A percentile compares a stretch with the other conserved stretches of the same genome.
These are phyloP conservation scores for Pachypsylla venusta DNA, from an alignment of 1,140 invertebrate species.

Conservation along the genomic window DNA sequence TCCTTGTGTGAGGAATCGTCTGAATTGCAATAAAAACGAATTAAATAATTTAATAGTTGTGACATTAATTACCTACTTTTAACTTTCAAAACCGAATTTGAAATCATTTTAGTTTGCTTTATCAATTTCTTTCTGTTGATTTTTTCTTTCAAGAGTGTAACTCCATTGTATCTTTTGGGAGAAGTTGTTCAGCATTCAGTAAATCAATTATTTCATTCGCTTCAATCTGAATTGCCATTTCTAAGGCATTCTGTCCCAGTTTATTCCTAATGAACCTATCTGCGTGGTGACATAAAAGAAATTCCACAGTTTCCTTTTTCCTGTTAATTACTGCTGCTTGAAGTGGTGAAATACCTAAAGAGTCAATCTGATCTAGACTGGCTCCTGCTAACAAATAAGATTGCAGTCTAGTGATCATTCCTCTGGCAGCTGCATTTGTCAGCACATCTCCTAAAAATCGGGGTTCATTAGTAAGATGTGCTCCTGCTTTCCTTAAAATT, in stretches of 20 bases:
- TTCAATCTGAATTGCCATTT: background rate
- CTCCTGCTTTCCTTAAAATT: constrained; percentile 44
- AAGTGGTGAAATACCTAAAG: constrained; percentile 42
- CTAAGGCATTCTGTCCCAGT: background rate
- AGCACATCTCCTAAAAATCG: background rate
- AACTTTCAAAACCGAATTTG: too few species aligned
- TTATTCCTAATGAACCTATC: background rate
- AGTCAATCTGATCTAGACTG: constrained; percentile 40
- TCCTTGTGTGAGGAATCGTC: too few species aligned
- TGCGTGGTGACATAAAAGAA: background rate
- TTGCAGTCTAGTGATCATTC: constrained; percentile 37
- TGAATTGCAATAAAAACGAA: too few species aligned
- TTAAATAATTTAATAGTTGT: too few species aligned
- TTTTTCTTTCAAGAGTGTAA: too few species aligned
- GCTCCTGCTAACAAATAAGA: constrained; percentile 47
- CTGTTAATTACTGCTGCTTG: constrained; percentile 33
- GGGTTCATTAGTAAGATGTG: constrained; percentile 34
- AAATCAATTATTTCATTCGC: background rate
- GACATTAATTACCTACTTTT: too few species aligned
- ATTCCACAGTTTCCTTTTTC: background rate
- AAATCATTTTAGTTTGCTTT: too few species aligned
- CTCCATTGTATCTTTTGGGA: too few species aligned
- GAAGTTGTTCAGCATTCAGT: too few species aligned
- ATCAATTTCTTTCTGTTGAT: too few species aligned
- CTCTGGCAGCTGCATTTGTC: constrained; percentile 38